Evolutionary conservation across 2,113 vertebrate genomes (phyloP).

Genomic region (Macrotus californicus): DNA sequence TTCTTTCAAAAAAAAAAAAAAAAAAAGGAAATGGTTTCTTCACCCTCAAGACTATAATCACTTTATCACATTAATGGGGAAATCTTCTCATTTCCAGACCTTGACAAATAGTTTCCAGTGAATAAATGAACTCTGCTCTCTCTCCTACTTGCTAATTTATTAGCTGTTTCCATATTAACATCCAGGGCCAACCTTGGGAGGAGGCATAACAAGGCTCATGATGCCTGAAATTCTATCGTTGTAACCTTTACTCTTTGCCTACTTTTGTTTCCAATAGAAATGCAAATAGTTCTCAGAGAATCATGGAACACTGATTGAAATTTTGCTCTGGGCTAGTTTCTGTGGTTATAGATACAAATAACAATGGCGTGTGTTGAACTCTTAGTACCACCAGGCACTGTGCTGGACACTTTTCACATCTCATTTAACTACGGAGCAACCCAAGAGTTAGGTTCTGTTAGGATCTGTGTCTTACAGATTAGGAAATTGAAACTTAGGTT

Average conservation of each 20-base stretch:
- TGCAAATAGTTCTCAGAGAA: not conserved
- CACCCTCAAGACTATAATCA: constrained; percentile 23
- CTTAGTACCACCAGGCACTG: not conserved
- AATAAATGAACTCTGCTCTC: constrained; percentile 20
- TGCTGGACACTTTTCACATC: not conserved
- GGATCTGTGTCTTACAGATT: not conserved
- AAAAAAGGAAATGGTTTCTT: constrained; percentile 24
- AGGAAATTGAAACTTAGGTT: not conserved
- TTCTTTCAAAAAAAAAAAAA: not conserved
- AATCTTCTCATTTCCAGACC: constrained; percentile 40
- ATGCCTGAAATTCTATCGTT: not conserved
- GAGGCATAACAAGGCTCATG: not conserved
- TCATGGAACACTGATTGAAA: not conserved
- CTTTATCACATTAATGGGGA: constrained; percentile 36
- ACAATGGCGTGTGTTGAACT: not conserved
- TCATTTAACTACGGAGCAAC: not conserved
- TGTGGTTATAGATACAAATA: not conserved
- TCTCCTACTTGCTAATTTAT: constrained; percentile 27
- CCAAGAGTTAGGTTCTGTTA: not conserved
- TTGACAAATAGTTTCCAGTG: constrained; percentile 30
- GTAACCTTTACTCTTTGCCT: not conserved
- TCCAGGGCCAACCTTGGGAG: not conserved
- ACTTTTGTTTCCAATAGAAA: not conserved
- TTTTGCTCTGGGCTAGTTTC: not conserved
- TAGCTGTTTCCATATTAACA: constrained; percentile 48